Conservation (phyloP, 1,140 invertebrate genomes). For the Calosoma granatense region DNA sequence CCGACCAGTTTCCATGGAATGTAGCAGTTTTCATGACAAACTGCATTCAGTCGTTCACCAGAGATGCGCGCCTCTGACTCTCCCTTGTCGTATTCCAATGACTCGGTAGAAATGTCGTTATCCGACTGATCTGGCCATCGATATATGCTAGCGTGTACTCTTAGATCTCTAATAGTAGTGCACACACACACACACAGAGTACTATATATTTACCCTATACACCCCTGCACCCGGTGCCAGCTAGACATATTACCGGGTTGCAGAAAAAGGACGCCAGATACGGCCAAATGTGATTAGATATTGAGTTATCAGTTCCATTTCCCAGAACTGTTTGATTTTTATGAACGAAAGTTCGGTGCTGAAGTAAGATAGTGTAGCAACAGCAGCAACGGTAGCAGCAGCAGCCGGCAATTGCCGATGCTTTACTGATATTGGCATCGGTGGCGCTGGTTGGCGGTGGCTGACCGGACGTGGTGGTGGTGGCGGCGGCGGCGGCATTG, state of each 20-base stretch:
- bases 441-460: constrained; percentile 23
- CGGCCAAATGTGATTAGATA: constrained; percentile 23
- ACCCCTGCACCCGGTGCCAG: not conserved
- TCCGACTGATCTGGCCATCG: too few relatives aligned
- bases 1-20: not conserved
- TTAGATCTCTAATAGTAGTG: too few relatives aligned
- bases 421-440: constrained; percentile 33
- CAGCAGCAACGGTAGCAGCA: constrained; percentile 22
- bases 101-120: too few relatives aligned
- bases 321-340: constrained; percentile 20
- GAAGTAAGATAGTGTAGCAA: not conserved
- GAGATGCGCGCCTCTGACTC: not conserved
- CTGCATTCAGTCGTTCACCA: not conserved
- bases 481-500: constrained; percentile 17
- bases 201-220: too few relatives aligned
- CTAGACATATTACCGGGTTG: too few relatives aligned
- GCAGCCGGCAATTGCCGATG: constrained; percentile 33
- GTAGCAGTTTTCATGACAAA: not conserved
- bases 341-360: constrained; percentile 18
- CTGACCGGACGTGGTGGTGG: constrained; percentile 18
- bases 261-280: constrained; percentile 13
- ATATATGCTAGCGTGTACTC: too few relatives aligned
- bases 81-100: not conserved
- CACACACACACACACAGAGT: too few relatives aligned
- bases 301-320: constrained; percentile 20